Base-by-base conservation (phyloP, 2,888 invertebrate genomes). In the Limnephilus auricula region DNA sequence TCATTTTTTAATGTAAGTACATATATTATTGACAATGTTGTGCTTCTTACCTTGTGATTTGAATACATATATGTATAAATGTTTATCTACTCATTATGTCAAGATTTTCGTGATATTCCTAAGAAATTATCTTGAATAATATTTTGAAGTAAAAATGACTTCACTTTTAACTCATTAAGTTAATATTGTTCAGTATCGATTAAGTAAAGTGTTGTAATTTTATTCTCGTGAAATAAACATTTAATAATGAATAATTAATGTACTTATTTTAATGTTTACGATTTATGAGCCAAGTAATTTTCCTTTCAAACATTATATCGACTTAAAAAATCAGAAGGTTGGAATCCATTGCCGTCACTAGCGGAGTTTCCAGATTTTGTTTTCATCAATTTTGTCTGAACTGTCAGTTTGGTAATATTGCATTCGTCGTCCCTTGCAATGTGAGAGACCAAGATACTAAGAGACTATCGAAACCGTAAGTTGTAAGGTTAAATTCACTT, bases 11-110 rank as follows among this genome's bases (percentile, higher is more conserved):
- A n/a, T 65, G 25, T 65, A 40, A 12, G 65, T 65, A 65, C n/a
- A 65, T 65, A 65, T 65, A 65, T 65, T 65, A 65, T 65, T 65
- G n/a, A 65, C 65, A 65, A 65, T 65, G 65, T 65, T 65, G 65
- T 65, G 65, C 65, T 65, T 65, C 65, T 65, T 65, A 25, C 40
- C 40, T 45, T 45, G 40, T 45, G 45, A 45, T 45, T 45, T 50
- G 18, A 45, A 45, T 5, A 50, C 18, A 18, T 45, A 15, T 13
- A 45, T 50, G 15, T 50, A 18, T 45, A 15, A 45, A 45, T 50
- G 15, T 50, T 50, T 50, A 50, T 50, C 18, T 50, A 50, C 50
- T 18, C 50, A 15, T 15, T 50, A 50, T 25, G 18, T 50, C 65
- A 65, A 65, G 65, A 65, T 65, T 65, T 65, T 65, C 65, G 65